Percentiles rank a stretch among this genome's conserved stretches.
phyloP scores from a whole-genome alignment of 2,113 vertebrate genomes.

The Phoenicopterus ruber region DNA sequence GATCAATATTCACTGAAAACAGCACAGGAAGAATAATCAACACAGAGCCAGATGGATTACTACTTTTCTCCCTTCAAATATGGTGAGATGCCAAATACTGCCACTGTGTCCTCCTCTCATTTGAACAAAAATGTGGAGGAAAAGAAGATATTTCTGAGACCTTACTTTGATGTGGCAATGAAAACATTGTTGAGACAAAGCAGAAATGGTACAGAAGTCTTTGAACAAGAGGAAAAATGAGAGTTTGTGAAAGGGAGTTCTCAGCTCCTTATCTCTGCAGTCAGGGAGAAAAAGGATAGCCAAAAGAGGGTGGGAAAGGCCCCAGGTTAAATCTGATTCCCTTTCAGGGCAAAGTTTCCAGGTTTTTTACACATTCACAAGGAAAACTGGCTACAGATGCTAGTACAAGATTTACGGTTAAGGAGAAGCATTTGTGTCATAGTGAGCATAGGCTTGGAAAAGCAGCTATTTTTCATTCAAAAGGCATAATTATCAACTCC shows the following conservation, averaged over 20 bases:
- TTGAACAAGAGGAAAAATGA: not conserved
- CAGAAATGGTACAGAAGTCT: not conserved
- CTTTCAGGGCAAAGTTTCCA: not conserved
- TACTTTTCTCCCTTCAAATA: not conserved
- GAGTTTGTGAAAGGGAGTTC: not conserved
- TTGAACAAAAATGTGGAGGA: not conserved
- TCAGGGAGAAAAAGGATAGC: not conserved
- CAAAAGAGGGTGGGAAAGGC: not conserved
- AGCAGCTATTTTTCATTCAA: not conserved
- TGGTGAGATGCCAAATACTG: not conserved
- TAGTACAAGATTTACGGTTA: not conserved
- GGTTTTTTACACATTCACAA: not conserved
- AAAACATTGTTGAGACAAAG: not conserved
- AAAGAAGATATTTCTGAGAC: not conserved
- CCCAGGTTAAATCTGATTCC: not conserved
- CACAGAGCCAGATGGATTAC: not conserved
- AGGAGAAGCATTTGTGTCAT: not conserved
- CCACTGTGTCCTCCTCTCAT: not conserved
- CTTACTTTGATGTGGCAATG: not conserved
- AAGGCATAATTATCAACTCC: not conserved
- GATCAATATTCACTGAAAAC: not conserved
- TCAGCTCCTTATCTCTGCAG: not conserved
- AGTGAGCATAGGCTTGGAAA: not conserved
- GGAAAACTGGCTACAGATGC: not conserved
- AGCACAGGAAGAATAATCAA: not conserved